Evolutionary conservation across 1,140 invertebrate species (phyloP), one percentile per base, ranked within the genome.

Genomic region (Periplaneta americana): DNA sequence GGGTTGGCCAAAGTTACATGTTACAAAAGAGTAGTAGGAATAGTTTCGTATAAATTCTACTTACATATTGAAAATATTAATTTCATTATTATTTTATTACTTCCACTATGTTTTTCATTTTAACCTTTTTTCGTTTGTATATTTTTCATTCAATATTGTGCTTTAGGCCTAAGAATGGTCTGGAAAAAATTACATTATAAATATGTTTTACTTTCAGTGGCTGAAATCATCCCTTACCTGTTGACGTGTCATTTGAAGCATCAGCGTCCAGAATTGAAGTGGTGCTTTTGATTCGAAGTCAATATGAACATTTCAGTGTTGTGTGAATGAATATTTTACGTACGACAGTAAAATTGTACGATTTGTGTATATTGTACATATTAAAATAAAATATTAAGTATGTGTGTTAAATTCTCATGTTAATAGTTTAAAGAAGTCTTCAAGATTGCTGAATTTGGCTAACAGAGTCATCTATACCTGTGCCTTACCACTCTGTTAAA

Each of bases 151-250:
- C n/a, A n/a, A n/a, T n/a, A n/a, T n/a, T 35, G n/a, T 6, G 79
- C 82, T 86, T 86, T 85, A 87, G n/a, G n/a, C n/a, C n/a, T n/a
- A n/a, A n/a, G n/a, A n/a, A n/a, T n/a, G n/a, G n/a, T n/a, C n/a
- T n/a, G n/a, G n/a, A n/a, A n/a, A n/a, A n/a, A n/a, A n/a, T n/a
- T n/a, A n/a, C n/a, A n/a, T n/a, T n/a, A n/a, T n/a, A n/a, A n/a
- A n/a, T n/a, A n/a, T n/a, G n/a, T 86, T 86, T 88, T 88, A 85
- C 86, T 93, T 92, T 84, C 89, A 95, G 93, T 95, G 94, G 94
- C 90, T 95, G 82, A 93, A 94, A 88, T 93, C 92, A 84, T 92
- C 93, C 37, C 87, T 95, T 80, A 94, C 92, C 87, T 95, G 93
- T 87, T 94, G 88, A 92, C n/a, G 34, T n/a, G 10, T n/a, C 66